These are phyloP conservation scores for Eudemis profundana DNA, from an alignment of 2,888 invertebrate genomes.

Conservation along the genomic window DNA sequence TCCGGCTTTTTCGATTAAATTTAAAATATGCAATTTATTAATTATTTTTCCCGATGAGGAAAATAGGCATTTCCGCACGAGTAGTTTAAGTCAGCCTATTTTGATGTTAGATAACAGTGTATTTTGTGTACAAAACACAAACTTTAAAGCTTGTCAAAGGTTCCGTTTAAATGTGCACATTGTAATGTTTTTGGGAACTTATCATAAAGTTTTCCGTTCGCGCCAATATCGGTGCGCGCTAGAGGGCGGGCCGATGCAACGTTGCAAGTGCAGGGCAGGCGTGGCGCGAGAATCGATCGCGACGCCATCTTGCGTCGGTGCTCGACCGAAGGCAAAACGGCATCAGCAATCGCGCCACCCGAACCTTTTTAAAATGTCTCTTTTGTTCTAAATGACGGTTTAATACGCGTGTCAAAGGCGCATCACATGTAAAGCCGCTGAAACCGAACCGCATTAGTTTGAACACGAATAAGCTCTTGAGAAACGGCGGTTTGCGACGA, in stretches of 20 bases:
- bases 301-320: constrained; percentile 75
- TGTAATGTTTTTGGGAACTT: neutral
- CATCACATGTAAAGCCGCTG: constrained; percentile 63
- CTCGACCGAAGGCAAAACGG: constrained; percentile 62
- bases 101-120: too few species aligned
- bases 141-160: too few species aligned
- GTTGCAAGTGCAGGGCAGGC: constrained; percentile 77
- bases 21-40: neutral
- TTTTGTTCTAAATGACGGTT: neutral
- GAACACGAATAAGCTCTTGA: constrained; percentile 81
- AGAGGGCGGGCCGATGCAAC: constrained; percentile 66
- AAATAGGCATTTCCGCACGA: neutral
- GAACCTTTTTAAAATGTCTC: constrained; percentile 10
- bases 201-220: constrained; percentile 20
- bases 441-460: constrained; percentile 75
- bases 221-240: constrained; percentile 42
- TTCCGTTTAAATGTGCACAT: neutral
- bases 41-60: neutral
- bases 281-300: constrained; percentile 81
- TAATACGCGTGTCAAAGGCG: constrained; percentile 59
- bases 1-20: neutral
- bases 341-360: constrained; percentile 43
- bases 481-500: constrained; percentile 69
- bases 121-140: neutral
- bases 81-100: too few species aligned